phyloP scores from a whole-genome alignment of 2,888 invertebrate genomes.

The Dynastes grantii region DNA sequence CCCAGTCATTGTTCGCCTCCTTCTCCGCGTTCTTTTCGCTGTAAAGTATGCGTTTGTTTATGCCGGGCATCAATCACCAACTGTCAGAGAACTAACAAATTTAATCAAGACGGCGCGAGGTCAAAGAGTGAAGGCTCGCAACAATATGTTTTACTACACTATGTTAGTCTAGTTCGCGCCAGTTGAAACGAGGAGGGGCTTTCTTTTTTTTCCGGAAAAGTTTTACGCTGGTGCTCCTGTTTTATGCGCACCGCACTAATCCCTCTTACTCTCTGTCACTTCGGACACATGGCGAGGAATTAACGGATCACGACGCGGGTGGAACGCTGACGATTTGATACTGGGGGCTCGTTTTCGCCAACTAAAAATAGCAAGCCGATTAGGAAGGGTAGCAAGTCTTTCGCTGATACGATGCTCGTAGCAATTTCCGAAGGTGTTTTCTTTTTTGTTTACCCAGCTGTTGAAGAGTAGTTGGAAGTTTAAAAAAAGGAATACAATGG shows the following conservation, averaged over 20 bases:
- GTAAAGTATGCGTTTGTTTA: conserved; percentile 63
- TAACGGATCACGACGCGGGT: conserved; percentile 20
- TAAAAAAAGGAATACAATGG: too few species aligned
- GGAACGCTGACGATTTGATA: conserved; percentile 13
- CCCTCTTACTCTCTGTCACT: conserved; percentile 39
- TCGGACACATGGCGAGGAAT: conserved; percentile 26
- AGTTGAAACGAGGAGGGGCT: conserved; percentile 24
- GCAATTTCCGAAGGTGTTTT: too few species aligned
- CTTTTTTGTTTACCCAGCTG: too few species aligned
- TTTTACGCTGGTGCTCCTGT: conserved; percentile 1
- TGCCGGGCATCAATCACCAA: conserved; percentile 67
- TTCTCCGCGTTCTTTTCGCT: conserved; percentile 6
- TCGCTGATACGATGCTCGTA: too few species aligned
- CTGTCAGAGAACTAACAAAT: conserved; percentile 66
- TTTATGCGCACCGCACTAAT: conserved; percentile 14
- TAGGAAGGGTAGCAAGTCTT: background rate
- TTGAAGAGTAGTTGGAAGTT: too few species aligned
- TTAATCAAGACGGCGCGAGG: conserved; percentile 65
- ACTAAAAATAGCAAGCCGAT: background rate
- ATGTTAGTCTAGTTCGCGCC: conserved; percentile 2
- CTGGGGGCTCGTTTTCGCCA: background rate
- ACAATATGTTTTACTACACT: conserved; percentile 34
- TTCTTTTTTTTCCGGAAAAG: too few species aligned
- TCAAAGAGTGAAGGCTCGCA: conserved; percentile 17
- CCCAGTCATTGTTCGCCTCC: background rate